A percentile compares a stretch with the other conserved stretches of the same genome.
phyloP scores from a whole-genome alignment of 1,140 invertebrate genomes.

The Drosophila aff. region DNA sequence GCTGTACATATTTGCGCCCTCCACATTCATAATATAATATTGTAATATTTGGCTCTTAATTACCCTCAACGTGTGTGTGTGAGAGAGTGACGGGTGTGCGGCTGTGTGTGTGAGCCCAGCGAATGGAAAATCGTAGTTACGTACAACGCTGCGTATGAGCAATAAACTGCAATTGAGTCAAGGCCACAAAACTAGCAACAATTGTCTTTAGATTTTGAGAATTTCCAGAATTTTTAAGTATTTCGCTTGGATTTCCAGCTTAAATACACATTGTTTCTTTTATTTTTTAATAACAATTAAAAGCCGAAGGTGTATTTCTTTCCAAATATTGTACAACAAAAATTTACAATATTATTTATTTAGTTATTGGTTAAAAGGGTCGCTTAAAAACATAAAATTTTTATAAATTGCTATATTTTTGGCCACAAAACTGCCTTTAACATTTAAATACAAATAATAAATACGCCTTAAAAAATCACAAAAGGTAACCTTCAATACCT shows the following conservation, averaged over 20 bases:
- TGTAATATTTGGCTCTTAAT: constrained; percentile 43
- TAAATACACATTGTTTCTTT: background rate
- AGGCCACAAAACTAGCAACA: constrained; percentile 37
- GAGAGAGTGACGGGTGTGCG: background rate
- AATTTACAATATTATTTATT: background rate
- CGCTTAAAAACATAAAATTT: background rate
- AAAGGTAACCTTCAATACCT: too few species aligned
- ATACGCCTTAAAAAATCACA: background rate
- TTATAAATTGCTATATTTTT: background rate
- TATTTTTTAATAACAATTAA: background rate
- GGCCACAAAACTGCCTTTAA: background rate
- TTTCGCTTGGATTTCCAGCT: constrained; percentile 7
- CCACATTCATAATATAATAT: constrained; percentile 36
- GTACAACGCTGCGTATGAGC: constrained; percentile 60
- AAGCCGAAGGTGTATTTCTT: background rate
- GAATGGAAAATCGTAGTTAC: constrained; percentile 48
- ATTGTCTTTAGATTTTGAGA: constrained; percentile 15
- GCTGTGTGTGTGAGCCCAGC: constrained; percentile 22
- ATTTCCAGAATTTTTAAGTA: constrained; percentile 9
- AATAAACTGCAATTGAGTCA: constrained; percentile 68
- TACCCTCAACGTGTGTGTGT: constrained; percentile 10
- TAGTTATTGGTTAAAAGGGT: background rate
- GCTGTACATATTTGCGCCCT: constrained; percentile 69
- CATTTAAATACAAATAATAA: background rate
- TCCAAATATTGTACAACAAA: background rate